Percentiles rank a stretch among this genome's conserved stretches.
Conservation (phyloP, 30 jellyfish, hydroid and myxozoan species). For the Sanderia malayensis region DNA sequence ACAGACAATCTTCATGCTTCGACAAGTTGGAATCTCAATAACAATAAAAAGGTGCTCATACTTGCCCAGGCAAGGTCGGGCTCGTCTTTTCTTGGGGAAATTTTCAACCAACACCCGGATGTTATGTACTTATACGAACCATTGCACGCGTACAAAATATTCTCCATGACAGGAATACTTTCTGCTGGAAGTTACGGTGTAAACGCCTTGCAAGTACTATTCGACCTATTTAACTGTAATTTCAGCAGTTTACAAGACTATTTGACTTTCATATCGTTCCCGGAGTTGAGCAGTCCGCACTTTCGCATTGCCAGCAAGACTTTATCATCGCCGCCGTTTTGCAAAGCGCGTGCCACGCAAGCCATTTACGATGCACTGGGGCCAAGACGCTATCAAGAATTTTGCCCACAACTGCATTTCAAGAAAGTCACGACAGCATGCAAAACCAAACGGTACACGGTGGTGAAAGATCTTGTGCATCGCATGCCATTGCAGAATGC, state of each 20-base stretch:
- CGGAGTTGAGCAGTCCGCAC: conserved; percentile 94
- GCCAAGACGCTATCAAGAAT: conserved; percentile 35
- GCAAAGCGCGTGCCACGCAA: conserved; percentile 67
- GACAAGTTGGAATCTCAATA: conserved; percentile 21
- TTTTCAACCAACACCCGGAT: conserved; percentile 84
- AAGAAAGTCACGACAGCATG: conserved; percentile 58
- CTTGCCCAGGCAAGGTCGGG: conserved; percentile 97
- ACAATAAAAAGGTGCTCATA: conserved; percentile 55
- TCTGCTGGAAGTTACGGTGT: conserved; percentile 57
- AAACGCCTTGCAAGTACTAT: conserved; percentile 55
- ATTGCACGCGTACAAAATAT: conserved; percentile 72
- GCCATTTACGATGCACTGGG: conserved; percentile 37
- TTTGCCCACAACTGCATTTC: conserved; percentile 64
- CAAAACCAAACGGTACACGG: conserved; percentile 46
- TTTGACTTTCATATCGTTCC: conserved; percentile 82
- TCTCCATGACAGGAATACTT: conserved; percentile 64
- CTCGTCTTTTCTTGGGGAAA: conserved; percentile 95
- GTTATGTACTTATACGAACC: conserved; percentile 91
- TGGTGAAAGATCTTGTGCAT: conserved; percentile 80
- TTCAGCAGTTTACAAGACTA: conserved; percentile 71
- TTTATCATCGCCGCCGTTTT: conserved; percentile 87
- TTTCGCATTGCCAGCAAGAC: conserved; percentile 81
- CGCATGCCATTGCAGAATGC: conserved; percentile 59
- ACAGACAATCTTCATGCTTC: not conserved
- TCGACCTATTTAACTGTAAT: conserved; percentile 74